Conservation (phyloP, 2,888 invertebrate species). For the Linyphia triangularis region DNA sequence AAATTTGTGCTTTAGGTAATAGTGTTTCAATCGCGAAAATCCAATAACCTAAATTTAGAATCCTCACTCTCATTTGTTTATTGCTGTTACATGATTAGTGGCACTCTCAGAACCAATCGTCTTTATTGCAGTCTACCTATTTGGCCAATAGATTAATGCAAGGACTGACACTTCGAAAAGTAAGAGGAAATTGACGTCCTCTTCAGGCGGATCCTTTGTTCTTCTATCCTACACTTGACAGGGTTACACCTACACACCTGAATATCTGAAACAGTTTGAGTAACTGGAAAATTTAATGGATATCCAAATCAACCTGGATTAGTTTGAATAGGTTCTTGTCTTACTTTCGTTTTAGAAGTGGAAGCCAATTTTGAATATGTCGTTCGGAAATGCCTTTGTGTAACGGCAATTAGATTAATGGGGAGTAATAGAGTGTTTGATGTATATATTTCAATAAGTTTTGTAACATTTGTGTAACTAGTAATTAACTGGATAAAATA, state of each 20-base stretch:
- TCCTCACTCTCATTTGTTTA: too few relatives aligned
- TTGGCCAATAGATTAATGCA: constrained; percentile 51
- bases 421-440: not conserved
- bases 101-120: not conserved
- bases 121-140: constrained; percentile 25
- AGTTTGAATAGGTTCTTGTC: constrained; percentile 20
- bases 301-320: constrained; percentile 40
- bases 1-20: too few relatives aligned
- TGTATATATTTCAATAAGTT: too few relatives aligned
- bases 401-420: constrained; percentile 17
- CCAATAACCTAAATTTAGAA: too few relatives aligned
- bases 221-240: not conserved
- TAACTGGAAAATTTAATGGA: constrained; percentile 38
- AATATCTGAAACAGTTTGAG: constrained; percentile 46
- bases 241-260: constrained; percentile 39
- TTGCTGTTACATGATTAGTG: too few relatives aligned
- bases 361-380: constrained; percentile 1
- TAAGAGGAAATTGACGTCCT: constrained; percentile 24
- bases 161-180: not conserved
- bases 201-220: constrained; percentile 24
- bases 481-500: too few relatives aligned
- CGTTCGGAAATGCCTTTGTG: not conserved
- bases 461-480: too few relatives aligned
- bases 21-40: too few relatives aligned
- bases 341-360: constrained; percentile 4